Conservation (phyloP, 2,797 vertebrate genomes). For the Acrocephalus scirpaceus region DNA sequence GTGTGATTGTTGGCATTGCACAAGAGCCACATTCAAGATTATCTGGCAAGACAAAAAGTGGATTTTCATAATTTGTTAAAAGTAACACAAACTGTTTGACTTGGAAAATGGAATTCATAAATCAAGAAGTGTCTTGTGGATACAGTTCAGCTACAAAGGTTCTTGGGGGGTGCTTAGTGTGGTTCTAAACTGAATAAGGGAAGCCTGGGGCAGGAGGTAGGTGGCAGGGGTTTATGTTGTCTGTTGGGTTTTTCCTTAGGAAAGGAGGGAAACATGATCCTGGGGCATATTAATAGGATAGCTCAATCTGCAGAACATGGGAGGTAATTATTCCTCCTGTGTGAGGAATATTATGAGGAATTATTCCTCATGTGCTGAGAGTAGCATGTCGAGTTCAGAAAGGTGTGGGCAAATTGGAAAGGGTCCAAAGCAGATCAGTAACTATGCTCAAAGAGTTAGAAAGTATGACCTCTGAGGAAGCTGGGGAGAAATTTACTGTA, state of each 20-base stretch:
- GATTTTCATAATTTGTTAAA: background rate
- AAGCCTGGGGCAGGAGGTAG: background rate
- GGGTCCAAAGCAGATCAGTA: background rate
- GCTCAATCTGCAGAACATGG: background rate
- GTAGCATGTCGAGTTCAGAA: background rate
- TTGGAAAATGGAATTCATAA: background rate
- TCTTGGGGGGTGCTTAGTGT: background rate
- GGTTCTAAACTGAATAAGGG: background rate
- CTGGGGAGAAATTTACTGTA: conserved; percentile 5
- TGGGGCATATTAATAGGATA: background rate
- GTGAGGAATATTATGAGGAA: no score
- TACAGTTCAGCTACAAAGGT: background rate
- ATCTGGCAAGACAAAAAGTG: background rate
- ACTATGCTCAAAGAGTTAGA: background rate
- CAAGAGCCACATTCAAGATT: background rate
- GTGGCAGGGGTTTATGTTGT: background rate
- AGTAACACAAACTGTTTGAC: background rate
- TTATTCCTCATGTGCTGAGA: background rate
- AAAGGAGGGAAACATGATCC: background rate
- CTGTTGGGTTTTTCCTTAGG: background rate
- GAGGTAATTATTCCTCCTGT: conserved; percentile 5
- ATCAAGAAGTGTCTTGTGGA: background rate
- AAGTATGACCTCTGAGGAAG: conserved; percentile 35
- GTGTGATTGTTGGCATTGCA: background rate
- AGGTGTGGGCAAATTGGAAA: background rate